Conservation (phyloP, 2,888 invertebrate species). For the Calliscelio sp. region DNA sequence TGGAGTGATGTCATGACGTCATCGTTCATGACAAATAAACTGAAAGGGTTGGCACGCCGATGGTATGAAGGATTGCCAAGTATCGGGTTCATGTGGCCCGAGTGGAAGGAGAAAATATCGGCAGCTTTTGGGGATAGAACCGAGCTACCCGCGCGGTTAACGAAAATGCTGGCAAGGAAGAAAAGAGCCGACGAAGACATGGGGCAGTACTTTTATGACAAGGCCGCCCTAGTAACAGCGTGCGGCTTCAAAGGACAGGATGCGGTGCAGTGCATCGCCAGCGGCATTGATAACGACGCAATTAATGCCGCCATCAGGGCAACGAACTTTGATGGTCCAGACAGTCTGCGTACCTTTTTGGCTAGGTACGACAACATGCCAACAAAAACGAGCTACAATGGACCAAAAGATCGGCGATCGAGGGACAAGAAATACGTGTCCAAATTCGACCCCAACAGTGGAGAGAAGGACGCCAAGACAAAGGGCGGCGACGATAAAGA, state of each 20-base stretch:
- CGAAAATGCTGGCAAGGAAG: neutral
- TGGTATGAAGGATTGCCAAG: neutral
- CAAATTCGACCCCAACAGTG: no score
- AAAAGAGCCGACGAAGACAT: neutral
- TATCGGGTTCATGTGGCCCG: neutral
- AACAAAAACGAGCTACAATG: no score
- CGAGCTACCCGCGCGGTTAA: neutral
- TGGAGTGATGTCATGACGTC: neutral
- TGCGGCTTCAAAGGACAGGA: neutral
- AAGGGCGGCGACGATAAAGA: no score
- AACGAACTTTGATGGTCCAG: neutral
- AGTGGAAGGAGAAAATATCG: conserved; percentile 8
- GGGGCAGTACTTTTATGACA: conserved; percentile 16
- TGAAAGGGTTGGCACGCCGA: neutral
- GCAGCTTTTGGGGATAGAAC: neutral
- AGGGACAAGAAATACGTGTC: no score
- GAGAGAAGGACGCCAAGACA: no score
- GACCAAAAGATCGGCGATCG: no score
- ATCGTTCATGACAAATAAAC: neutral
- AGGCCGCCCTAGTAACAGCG: neutral
- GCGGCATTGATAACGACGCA: conserved; percentile 3
- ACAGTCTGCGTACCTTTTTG: neutral
- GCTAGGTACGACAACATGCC: neutral
- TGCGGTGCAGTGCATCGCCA: conserved; percentile 7
- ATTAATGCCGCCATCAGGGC: neutral